Evolutionary conservation across 2,888 invertebrate species (phyloP).

Genomic region (Bombylius major): DNA sequence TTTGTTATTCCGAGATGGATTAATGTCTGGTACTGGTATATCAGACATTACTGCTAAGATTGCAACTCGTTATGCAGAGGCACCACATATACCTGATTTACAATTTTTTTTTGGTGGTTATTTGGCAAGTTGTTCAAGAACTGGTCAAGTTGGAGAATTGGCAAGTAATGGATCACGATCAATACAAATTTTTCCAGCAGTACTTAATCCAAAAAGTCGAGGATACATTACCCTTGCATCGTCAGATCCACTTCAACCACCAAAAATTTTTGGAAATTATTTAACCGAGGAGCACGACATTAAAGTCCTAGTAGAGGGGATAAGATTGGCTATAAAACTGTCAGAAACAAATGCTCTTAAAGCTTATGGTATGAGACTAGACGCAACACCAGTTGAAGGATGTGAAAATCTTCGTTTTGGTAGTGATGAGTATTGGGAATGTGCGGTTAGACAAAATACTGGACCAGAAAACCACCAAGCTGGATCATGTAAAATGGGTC

Average conservation of each 20-base stretch:
- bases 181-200: slow-evolving; percentile 65
- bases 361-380: slow-evolving; percentile 61
- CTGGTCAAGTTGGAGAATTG: slow-evolving; percentile 73
- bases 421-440: slow-evolving; percentile 60
- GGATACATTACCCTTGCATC: slow-evolving; percentile 63
- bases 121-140: slow-evolving; percentile 71
- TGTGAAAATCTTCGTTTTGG: slow-evolving; percentile 65
- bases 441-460: slow-evolving; percentile 54
- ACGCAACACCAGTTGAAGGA: slow-evolving; percentile 57
- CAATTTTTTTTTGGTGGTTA: slow-evolving; percentile 81
- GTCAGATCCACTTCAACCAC: slow-evolving; percentile 66
- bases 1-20: slow-evolving; percentile 65
- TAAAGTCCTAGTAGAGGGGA: slow-evolving; percentile 66
- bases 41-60: slow-evolving; percentile 77
- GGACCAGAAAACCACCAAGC: slow-evolving; percentile 75
- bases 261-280: slow-evolving; percentile 73
- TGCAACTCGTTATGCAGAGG: slow-evolving; percentile 65
- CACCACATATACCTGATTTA: slow-evolving; percentile 64
- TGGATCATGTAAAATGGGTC: slow-evolving; percentile 75
- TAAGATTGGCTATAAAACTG: slow-evolving; percentile 60
- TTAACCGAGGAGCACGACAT: slow-evolving; percentile 50
- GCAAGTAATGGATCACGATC: slow-evolving; percentile 54
- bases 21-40: slow-evolving; percentile 82
- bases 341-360: slow-evolving; percentile 53
- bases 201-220: slow-evolving; percentile 74